Percentiles rank a stretch among this genome's conserved stretches.
phyloP scores from a whole-genome alignment of 2,113 vertebrate genomes.

The Suncus etruscus region DNA sequence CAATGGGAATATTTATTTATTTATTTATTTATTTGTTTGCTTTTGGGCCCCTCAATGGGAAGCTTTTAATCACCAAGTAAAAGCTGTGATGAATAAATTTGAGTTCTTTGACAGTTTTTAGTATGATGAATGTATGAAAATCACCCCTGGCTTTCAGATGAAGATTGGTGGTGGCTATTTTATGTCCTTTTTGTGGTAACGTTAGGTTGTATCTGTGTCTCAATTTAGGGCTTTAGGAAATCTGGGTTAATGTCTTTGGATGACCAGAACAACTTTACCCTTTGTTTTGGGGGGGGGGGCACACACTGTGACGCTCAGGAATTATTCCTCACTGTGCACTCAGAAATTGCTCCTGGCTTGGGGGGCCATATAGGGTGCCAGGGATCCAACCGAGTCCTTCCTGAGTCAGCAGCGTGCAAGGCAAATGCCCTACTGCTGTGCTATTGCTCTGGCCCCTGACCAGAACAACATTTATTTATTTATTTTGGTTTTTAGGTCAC shows the following conservation, averaged over 20 bases:
- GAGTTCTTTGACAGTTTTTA: neutral
- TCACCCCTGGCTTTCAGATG: neutral
- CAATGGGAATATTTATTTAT: neutral
- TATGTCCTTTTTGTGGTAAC: neutral
- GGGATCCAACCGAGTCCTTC: too few species aligned
- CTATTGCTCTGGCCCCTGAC: too few species aligned
- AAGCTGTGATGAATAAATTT: neutral
- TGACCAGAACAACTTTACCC: neutral
- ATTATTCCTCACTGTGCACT: too few species aligned
- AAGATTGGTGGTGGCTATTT: neutral
- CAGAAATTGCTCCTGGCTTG: too few species aligned
- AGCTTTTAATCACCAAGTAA: neutral
- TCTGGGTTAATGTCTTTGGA: neutral
- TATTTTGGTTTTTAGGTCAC: too few species aligned
- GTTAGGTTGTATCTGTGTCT: neutral
- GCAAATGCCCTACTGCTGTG: too few species aligned
- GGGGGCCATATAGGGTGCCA: too few species aligned
- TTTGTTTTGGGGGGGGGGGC: too few species aligned
- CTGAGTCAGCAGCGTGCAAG: too few species aligned
- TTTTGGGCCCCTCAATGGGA: neutral
- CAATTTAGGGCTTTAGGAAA: neutral
- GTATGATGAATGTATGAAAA: neutral
- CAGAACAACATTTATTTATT: too few species aligned
- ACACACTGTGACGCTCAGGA: too few species aligned
- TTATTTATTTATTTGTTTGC: too few species aligned